Percentiles rank a stretch among this genome's conserved stretches.
Evolutionary conservation across 2,797 vertebrate genomes (phyloP).

Genomic region (Sciurus vulgaris): DNA sequence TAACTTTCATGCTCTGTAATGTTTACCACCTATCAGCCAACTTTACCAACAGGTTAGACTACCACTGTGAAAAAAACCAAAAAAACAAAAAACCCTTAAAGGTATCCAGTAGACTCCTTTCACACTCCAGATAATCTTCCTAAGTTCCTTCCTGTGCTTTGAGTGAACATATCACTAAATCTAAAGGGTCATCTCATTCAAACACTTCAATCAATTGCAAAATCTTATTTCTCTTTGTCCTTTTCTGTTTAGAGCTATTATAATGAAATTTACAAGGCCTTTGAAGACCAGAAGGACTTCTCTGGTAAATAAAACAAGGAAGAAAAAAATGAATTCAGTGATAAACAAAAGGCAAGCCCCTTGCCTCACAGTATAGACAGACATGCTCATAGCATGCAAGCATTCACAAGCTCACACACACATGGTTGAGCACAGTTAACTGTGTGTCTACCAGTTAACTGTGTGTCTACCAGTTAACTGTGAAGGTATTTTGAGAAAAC

Average conservation of each 20-base stretch:
- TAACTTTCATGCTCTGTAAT: conserved; percentile 68
- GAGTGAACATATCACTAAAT: not conserved
- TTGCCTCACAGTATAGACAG: not conserved
- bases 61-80: not conserved
- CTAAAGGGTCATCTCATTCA: conserved; percentile 14
- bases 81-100: not conserved
- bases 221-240: not conserved
- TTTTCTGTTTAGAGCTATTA: not conserved
- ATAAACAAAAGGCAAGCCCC: not conserved
- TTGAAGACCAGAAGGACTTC: conserved; percentile 1
- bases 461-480: conserved; percentile 59
- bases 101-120: not conserved
- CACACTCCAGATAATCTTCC: not conserved
- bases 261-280: not conserved
- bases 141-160: conserved; percentile 2
- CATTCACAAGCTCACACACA: not conserved
- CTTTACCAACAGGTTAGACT: conserved; percentile 42
- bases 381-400: not conserved
- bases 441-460: too few relatives aligned
- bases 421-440: too few relatives aligned
- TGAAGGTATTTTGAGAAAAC: conserved; percentile 36
- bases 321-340: conserved; percentile 17
- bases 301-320: conserved; percentile 12
- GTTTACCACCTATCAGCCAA: conserved; percentile 65
- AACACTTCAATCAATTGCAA: not conserved